phyloP scores from a whole-genome alignment of 2,113 vertebrate genomes.

The Petrocephalus zakoni region DNA sequence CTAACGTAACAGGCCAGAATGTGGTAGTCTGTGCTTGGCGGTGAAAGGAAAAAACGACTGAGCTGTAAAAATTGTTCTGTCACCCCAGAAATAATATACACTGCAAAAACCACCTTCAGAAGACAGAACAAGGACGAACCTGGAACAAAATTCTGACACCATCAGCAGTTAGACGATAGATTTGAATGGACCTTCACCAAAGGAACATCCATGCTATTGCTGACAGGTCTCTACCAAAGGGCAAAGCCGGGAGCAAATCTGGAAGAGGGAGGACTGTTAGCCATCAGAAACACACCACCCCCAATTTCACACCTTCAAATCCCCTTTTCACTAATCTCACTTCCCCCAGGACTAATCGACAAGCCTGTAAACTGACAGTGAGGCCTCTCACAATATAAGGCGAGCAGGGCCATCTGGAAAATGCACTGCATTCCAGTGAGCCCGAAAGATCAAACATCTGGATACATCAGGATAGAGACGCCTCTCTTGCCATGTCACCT shows the following conservation, averaged over 20 bases:
- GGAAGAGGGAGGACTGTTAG: neutral
- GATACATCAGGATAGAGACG: neutral
- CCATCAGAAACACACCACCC: neutral
- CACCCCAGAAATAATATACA: neutral
- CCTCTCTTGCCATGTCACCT: neutral
- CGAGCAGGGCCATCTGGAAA: neutral
- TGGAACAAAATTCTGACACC: neutral
- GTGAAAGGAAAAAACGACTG: too few species aligned
- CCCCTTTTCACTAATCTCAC: neutral
- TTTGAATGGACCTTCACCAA: neutral
- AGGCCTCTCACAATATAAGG: neutral
- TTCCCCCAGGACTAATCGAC: neutral
- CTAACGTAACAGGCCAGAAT: too few species aligned
- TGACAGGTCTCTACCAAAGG: neutral
- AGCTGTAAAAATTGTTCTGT: neutral
- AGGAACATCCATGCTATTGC: neutral
- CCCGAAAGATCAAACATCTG: neutral
- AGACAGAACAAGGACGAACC: neutral
- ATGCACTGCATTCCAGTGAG: neutral
- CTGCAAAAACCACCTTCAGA: neutral
- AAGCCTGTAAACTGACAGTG: neutral
- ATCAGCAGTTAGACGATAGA: neutral
- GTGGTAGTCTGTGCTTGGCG: neutral
- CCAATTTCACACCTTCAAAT: neutral
- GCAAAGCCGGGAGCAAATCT: neutral